Conservation (phyloP, 2,888 invertebrate genomes). For the Drosophila emarginata region DNA sequence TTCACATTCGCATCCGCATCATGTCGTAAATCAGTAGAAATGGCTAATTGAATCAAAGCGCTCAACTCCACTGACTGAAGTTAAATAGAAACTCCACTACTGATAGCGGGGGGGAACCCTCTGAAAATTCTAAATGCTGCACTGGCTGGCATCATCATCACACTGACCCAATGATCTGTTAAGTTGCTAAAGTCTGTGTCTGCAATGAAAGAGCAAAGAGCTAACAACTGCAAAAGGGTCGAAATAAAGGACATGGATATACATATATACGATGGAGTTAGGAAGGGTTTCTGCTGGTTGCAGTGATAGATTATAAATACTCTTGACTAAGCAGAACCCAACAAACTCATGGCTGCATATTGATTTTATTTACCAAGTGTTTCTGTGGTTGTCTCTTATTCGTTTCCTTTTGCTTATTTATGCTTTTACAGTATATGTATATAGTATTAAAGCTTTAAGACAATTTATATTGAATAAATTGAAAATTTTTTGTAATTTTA, state of each 20-base stretch:
- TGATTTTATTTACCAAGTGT: not conserved
- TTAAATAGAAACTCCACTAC: slow-evolving; percentile 27
- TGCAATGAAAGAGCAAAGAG: slow-evolving; percentile 40
- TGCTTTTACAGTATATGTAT: not conserved
- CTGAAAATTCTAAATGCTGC: not conserved
- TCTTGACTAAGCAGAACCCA: not conserved
- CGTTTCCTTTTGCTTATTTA: not conserved
- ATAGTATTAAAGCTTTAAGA: not conserved
- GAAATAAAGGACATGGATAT: not conserved
- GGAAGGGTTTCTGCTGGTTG: slow-evolving; percentile 9
- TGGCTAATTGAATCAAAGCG: slow-evolving; percentile 57
- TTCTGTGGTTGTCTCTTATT: not conserved
- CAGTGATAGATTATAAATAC: slow-evolving; percentile 37
- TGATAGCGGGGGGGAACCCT: slow-evolving; percentile 9
- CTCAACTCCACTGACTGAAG: slow-evolving; percentile 12
- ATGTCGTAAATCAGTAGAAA: slow-evolving; percentile 40
- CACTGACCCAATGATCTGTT: slow-evolving; percentile 60
- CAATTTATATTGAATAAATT: not conserved
- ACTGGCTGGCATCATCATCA: not conserved
- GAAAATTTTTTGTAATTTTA: slow-evolving; percentile 6
- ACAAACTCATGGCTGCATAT: not conserved
- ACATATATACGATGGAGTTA: not conserved
- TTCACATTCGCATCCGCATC: not conserved
- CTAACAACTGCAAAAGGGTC: slow-evolving; percentile 7
- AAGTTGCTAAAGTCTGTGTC: slow-evolving; percentile 47